Percentiles rank a stretch among this genome's conserved stretches.
Evolutionary conservation across 1,140 invertebrate genomes (phyloP).

Genomic region (Belonocnema kinseyi): DNA sequence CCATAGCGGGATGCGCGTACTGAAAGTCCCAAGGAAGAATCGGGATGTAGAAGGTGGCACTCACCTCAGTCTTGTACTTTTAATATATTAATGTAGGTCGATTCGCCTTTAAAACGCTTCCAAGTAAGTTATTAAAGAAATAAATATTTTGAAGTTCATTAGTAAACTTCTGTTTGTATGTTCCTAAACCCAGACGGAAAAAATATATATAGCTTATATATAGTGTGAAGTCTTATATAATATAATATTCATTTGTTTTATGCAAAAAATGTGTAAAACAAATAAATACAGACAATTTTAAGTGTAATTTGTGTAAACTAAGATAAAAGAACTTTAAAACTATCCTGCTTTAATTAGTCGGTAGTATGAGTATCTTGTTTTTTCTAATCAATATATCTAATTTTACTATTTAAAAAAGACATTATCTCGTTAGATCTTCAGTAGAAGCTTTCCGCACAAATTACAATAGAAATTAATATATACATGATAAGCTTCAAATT

Average conservation of each 20-base stretch:
- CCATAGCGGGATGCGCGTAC: not conserved
- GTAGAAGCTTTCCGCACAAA: too few relatives aligned
- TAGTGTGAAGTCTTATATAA: too few relatives aligned
- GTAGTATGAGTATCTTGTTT: too few relatives aligned
- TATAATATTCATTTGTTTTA: too few relatives aligned
- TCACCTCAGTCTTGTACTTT: not conserved
- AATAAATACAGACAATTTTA: not conserved
- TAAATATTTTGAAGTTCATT: slow-evolving; percentile 61
- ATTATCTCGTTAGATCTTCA: too few relatives aligned
- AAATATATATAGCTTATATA: too few relatives aligned
- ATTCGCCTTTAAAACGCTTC: not conserved
- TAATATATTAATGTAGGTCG: slow-evolving; percentile 13
- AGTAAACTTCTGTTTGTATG: slow-evolving; percentile 50
- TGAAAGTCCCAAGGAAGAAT: not conserved
- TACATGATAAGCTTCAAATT: too few relatives aligned
- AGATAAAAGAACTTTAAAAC: not conserved
- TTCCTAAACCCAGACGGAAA: slow-evolving; percentile 34
- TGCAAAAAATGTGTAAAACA: too few relatives aligned
- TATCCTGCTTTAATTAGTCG: too few relatives aligned
- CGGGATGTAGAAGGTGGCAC: not conserved
- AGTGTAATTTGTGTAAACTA: not conserved
- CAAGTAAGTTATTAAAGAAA: slow-evolving; percentile 41
- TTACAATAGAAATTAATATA: too few relatives aligned
- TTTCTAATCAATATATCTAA: too few relatives aligned
- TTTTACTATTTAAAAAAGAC: too few relatives aligned